Evolutionary conservation across 2,888 invertebrate species (phyloP), one percentile per base, ranked within the genome.

Genomic region (Hyposoter didymator): DNA sequence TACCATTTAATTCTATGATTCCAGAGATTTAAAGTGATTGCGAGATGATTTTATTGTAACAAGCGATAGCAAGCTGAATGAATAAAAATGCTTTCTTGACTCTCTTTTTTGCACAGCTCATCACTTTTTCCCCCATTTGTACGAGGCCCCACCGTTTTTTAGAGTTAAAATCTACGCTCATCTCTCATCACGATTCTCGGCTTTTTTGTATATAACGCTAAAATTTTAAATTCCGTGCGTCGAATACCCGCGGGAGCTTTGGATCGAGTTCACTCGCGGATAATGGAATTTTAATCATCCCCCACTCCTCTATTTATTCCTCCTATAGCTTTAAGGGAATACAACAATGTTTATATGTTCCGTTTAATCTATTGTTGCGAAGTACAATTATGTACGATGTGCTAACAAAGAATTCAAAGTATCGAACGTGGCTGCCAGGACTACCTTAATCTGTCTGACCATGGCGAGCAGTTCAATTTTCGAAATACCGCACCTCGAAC

Each of bases 141-240:
- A n/a, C n/a, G 7, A 49, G n/a, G 49, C 14, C n/a, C n/a, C 7
- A 49, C 0, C 19, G 8, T 52, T 52, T 52, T 52, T 52, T 10
- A 8, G 19, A 52, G 19, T 52, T 3, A 39, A 66, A 55, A 35
- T 66, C 69, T 39, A 47, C 49, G 49, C 64, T 67, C 75, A 10
- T 49, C 17, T 47, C 75, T 74, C 39, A 39, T 55, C 19, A 12
- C 45, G 62, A 66, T 78, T 72, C 69, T 73, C 81, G 59, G 22
- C 79, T 78, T 79, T 84, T 81, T 81, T 73, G 82, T 82, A 39
- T 10, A 39, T 6, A n/a, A 82, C 70, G 64, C 52, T 59, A 69
- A 78, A 85, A 83, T 86, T 84, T 85, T 70, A 80, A 86, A 88
- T 84, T 87, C 84, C 64, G 82, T 84, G 62, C 74, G 74, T 73